A percentile compares a stretch with the other conserved stretches of the same genome.
Conservation (phyloP, 2,797 vertebrate species). For the Leptatherina wallacei region DNA sequence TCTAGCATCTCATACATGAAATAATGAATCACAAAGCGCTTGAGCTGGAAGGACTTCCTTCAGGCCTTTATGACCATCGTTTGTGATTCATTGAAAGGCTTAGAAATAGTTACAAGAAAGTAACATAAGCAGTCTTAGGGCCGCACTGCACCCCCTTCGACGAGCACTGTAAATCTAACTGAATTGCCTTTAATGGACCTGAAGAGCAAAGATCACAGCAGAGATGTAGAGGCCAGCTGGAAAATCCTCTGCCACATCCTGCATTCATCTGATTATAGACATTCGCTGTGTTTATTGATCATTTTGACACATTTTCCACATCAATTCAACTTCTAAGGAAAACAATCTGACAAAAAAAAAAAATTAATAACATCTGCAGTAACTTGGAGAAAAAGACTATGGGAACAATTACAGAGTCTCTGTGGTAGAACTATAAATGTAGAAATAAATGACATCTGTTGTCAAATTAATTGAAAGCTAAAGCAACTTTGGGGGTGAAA, state of each 20-base stretch:
- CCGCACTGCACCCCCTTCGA: conserved; percentile 29
- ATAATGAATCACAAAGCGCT: conserved; percentile 20
- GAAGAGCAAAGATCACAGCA: conserved; percentile 53
- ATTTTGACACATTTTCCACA: conserved; percentile 5
- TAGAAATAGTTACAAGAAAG: conserved; percentile 44
- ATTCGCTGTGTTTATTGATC: conserved; percentile 21
- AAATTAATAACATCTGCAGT: too few species aligned
- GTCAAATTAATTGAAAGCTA: background rate
- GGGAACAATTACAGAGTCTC: background rate
- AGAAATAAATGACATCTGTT: background rate
- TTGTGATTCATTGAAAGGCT: conserved; percentile 39
- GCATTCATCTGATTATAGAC: conserved; percentile 29
- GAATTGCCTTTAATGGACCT: conserved; percentile 65
- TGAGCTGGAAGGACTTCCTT: conserved; percentile 23
- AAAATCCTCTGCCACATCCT: conserved; percentile 41
- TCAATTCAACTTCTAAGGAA: conserved; percentile 8
- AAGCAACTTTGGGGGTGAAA: background rate
- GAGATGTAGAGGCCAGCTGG: conserved; percentile 52
- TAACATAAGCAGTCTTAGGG: conserved; percentile 35
- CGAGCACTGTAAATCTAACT: conserved; percentile 57
- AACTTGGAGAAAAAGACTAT: background rate
- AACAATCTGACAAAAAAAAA: background rate
- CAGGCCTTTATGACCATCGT: conserved; percentile 23
- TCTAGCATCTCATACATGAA: conserved; percentile 11
- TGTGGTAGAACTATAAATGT: background rate